Conservation (phyloP, 2,888 invertebrate genomes). For the Pherbina coryleti region DNA sequence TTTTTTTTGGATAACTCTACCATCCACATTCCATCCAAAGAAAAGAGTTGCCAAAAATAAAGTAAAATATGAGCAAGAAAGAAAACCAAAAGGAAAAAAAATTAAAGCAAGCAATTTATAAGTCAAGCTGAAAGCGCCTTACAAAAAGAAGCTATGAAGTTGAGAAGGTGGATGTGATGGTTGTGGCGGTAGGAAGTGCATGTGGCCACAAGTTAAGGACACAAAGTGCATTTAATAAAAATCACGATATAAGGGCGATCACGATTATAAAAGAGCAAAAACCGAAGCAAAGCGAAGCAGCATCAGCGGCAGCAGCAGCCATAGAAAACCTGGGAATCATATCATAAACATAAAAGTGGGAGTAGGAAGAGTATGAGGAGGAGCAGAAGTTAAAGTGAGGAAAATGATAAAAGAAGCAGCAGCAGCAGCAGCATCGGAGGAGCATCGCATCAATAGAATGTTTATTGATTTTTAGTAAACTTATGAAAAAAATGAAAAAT, state of each 20-base stretch:
- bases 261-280: constrained; percentile 52
- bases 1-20: not conserved
- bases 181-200: not conserved
- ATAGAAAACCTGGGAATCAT: not conserved
- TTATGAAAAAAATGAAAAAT: constrained; percentile 33
- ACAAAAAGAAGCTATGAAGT: not conserved
- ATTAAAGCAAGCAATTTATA: not conserved
- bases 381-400: not conserved
- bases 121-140: not conserved
- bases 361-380: constrained; percentile 9
- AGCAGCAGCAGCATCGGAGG: not conserved
- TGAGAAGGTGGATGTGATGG: not conserved
- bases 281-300: not conserved
- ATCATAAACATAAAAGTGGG: not conserved
- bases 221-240: constrained; percentile 50
- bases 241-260: constrained; percentile 59
- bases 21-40: not conserved
- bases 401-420: not conserved
- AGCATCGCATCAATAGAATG: constrained; percentile 44
- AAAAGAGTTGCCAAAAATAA: constrained; percentile 1
- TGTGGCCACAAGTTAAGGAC: constrained; percentile 15
- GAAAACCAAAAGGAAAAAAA: not conserved
- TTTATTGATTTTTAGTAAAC: constrained; percentile 50
- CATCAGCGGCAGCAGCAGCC: not conserved
- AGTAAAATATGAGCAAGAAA: not conserved